Base-by-base conservation (phyloP, 2,888 invertebrate genomes). In the Pachliopta kotzebuea region DNA sequence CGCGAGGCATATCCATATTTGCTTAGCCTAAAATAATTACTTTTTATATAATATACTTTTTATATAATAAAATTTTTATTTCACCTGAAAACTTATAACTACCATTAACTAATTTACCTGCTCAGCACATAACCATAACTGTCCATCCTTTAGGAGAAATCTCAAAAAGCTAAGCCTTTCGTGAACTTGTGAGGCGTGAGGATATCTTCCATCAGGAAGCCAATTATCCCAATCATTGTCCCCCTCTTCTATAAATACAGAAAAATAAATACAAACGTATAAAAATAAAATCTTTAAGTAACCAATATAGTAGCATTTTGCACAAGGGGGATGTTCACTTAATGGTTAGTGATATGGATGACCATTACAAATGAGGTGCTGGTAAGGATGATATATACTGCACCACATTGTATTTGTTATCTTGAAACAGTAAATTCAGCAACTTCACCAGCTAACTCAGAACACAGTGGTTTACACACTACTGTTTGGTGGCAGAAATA, bases 1-100 rank as follows among this genome's bases (percentile, higher is more conserved):
- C 2, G 98, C 98, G 67, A 99, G 92, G 85, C 98, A 98, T 76
- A 97, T 95, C 99, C 99, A 99, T 75, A 99, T 98, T 91, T 98
- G 96, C 87, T 98, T 97, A 9, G 98, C 98, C 93, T 92, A 72
- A 60, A 77, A 80, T 26, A 62, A 53, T 64, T 59, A 49, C 63
- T 57, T 62, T 60, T 52, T 60, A 70, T 29, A n/a, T n/a, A 4
- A 56, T 31, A 55, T 59, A 49, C 63, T 57, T 62, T 60, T 52
- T 60, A 70, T 29, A n/a, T n/a, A 4, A 56, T 31, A 55, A 50
- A 56, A 24, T 45, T 4, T 45, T 57, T 55, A 29, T 49, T 53
- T 53, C 3, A n/a, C 50, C 26, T 11, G 26, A n/a, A 18, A 14
- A 31, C 29, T 56, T 2, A 3, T 31, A 21, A 31, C 21, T 2